Conservation (phyloP, 2,113 vertebrate genomes). For the Paramisgurnus dabryanus region DNA sequence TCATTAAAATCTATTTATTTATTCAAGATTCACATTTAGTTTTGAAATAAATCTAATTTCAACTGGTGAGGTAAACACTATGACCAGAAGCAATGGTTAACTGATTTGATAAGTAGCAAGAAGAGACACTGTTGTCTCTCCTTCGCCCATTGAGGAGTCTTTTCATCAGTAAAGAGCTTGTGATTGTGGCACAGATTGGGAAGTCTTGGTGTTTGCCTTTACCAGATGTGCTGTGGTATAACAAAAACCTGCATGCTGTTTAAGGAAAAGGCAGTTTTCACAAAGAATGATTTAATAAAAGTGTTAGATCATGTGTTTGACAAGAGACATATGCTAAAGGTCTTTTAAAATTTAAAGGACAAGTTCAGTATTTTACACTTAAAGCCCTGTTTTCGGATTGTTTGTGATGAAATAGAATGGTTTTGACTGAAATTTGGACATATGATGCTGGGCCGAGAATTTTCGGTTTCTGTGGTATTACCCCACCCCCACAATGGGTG, state of each 20-base stretch:
- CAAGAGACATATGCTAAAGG: background rate
- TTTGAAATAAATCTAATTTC: background rate
- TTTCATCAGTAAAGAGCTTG: slow-evolving; percentile 21
- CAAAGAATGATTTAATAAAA: slow-evolving; percentile 7
- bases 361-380: too few species aligned
- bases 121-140: background rate
- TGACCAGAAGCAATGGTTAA: background rate
- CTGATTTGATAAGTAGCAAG: slow-evolving; percentile 15
- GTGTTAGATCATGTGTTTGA: background rate
- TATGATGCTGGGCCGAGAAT: too few species aligned
- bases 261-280: background rate
- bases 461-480: too few species aligned
- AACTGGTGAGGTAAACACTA: background rate
- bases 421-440: too few species aligned
- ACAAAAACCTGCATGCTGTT: slow-evolving; percentile 21
- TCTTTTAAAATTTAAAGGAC: too few species aligned
- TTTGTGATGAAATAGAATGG: too few species aligned
- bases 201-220: slow-evolving; percentile 20
- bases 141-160: slow-evolving; percentile 18
- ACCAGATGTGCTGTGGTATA: slow-evolving; percentile 48
- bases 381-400: too few species aligned
- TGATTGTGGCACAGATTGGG: slow-evolving; percentile 24
- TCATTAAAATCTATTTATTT: too few species aligned
- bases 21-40: background rate
- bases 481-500: too few species aligned